phyloP scores from a whole-genome alignment of 2,888 invertebrate species.

The Stenotaenia linearis region DNA sequence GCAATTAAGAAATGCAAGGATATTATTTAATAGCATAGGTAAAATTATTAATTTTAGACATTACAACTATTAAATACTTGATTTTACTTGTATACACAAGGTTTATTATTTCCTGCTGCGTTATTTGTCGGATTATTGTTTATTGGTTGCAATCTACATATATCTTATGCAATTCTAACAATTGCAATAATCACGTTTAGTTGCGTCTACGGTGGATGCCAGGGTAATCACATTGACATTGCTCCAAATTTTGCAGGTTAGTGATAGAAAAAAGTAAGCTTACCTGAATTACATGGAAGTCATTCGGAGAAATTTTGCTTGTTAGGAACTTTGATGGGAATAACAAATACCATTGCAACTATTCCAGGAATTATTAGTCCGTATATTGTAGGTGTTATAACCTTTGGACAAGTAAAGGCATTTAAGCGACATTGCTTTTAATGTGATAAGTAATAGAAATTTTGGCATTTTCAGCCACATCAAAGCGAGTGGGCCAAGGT shows the following conservation, averaged over 20 bases:
- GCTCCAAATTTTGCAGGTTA: constrained; percentile 65
- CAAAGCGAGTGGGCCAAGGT: constrained; percentile 31
- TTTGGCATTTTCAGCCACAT: neutral
- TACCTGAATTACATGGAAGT: no score
- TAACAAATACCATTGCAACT: constrained; percentile 76
- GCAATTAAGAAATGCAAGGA: constrained; percentile 64
- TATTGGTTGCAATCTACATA: constrained; percentile 66
- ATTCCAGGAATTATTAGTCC: constrained; percentile 77
- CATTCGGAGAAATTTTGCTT: neutral
- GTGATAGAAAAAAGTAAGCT: neutral
- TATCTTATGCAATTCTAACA: constrained; percentile 65
- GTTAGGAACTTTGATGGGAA: constrained; percentile 77
- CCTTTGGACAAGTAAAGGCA: constrained; percentile 63
- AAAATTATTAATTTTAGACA: no score
- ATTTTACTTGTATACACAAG: constrained; percentile 26
- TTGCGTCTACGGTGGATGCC: constrained; percentile 71
- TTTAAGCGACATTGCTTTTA: neutral
- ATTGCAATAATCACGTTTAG: constrained; percentile 69
- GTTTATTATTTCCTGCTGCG: constrained; percentile 58
- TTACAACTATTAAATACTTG: no score
- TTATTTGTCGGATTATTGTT: constrained; percentile 72
- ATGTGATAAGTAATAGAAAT: neutral
- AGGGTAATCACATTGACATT: constrained; percentile 76
- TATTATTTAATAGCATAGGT: constrained; percentile 67
- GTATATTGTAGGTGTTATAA: constrained; percentile 66